Conservation (phyloP, 2,113 vertebrate genomes). For the Axis porcinus region DNA sequence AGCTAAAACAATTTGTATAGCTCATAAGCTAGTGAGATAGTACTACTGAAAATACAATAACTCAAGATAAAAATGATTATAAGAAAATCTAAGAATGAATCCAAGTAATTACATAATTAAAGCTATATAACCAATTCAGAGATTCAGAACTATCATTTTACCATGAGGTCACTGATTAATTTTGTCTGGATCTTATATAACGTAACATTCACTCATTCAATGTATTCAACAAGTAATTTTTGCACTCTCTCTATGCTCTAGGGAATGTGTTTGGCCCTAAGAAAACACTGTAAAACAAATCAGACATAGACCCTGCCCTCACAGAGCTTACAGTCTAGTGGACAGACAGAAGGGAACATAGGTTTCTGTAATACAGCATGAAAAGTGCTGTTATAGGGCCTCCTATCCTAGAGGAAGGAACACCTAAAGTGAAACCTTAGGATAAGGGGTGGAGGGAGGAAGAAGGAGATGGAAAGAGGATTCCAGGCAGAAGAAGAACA, state of each 20-base stretch:
- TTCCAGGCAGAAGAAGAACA: neutral
- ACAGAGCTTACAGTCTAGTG: neutral
- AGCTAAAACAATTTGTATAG: neutral
- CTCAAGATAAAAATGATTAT: constrained; percentile 14
- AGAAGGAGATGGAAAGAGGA: neutral
- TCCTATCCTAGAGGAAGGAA: neutral
- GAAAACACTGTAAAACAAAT: neutral
- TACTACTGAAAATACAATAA: neutral
- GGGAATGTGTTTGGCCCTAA: constrained; percentile 1
- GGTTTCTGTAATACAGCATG: neutral
- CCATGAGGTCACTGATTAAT: constrained; percentile 9
- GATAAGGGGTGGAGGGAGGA: neutral
- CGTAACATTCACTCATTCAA: neutral
- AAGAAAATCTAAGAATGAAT: constrained; percentile 7
- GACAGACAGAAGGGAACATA: neutral
- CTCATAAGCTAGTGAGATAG: neutral
- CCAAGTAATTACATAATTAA: constrained; percentile 1
- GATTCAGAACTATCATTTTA: constrained; percentile 6
- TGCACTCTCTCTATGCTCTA: neutral
- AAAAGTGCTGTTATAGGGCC: neutral
- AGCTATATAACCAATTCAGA: neutral
- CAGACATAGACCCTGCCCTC: neutral
- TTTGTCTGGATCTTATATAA: neutral
- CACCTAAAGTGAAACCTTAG: neutral
- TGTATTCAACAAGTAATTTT: neutral